Base-by-base conservation (phyloP, 2,888 invertebrate species). In the Eumacrocentrus americanus region DNA sequence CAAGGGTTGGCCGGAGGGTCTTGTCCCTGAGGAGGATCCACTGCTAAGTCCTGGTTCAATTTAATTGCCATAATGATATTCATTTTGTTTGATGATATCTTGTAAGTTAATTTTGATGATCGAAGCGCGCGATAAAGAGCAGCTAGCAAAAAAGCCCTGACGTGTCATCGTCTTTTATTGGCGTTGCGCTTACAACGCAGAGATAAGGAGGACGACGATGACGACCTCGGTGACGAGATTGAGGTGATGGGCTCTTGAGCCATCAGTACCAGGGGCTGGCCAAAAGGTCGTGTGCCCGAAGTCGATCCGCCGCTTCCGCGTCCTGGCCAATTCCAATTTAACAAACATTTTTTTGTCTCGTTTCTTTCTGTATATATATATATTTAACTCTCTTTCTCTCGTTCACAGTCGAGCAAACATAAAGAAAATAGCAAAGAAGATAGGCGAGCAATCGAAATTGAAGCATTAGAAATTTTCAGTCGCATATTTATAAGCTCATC, bases 1-100 rank as follows among this genome's bases (percentile, higher is more conserved):
- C 80, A 91, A 84, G 64, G 91, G 91, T 81, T 91, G 90, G 78
- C 91, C 91, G 78, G 89, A 89, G 67, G 89, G 87, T 80, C 89
- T 84, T 68, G 85, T 85, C 69, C 85, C 84, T 78, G 78, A 79
- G 23, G 72, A 71, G 22, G 72, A 72, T 57, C 84, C 68, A 55
- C 66, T 58, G 51, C 42, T 58, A 34, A 40, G 47, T 57, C 56
- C 60, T 60, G 40, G 52, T 59, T 48, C 38, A 60, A 65, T 65
- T 62, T 58, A 61, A 64, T 63, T 54, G 51, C 50, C 51, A 38
- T 18, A 25, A 58, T 5, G 53, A 58, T 55, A 48, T 50, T 47
- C 47, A 55, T 50, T 61, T 51, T 58, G 3, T 34, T 47, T 38
- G 14, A 5, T 37, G 38, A n/a, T 6, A 35, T 47, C 58, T 35